Base-by-base conservation (phyloP, 2,797 vertebrate genomes). In the Rhincodon typus region DNA sequence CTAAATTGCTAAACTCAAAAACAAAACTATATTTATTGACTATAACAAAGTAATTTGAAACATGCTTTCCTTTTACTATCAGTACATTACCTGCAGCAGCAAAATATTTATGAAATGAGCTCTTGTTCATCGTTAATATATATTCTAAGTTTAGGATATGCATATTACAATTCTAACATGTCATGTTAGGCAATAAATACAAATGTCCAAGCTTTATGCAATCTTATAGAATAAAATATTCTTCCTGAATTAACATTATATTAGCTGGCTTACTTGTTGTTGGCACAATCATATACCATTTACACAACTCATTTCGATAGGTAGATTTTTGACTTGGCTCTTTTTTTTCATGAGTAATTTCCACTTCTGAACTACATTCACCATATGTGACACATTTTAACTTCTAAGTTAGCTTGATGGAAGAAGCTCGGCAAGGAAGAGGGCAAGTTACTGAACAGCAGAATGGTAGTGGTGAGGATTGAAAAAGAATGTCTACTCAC, bases 171-270 rank as follows among this genome's bases (percentile, higher is more conserved):
- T 74, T 77, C 70, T 74, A 53, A 95, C 46, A 53, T 77, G 70
- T 57, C 77, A 95, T 72, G 70, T 93, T 77, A 74, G 34, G 25
- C 50, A 77, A 77, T 95, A 95, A 95, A 77, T 74, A 94, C n/a
- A 46, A 25, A 77, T 95, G 46, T 25, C 42, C 27, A 95, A 74
- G 38, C 77, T 95, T 53, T 77, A 95, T 53, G 50, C 77, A 95
- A 74, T 50, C 27, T 10, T 74, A 74, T 74, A 74, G 23, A 95
- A 95, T 95, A 77, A 95, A 91, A 57, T 77, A 34, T 15, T 23
- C 27, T 95, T 50, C 94, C 69, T 74, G 46, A 53, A 77, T 95
- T 95, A 95, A 57, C 87, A 34, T 5, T 66, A 4, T 74, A 34
- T 10, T 77, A 34, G 21, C 13, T 74, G 50, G 94, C 15, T 34